These are phyloP conservation scores for Ctenochaetus hawaiiensis DNA, from an alignment of 2,797 vertebrate species.

Conservation along the genomic window DNA sequence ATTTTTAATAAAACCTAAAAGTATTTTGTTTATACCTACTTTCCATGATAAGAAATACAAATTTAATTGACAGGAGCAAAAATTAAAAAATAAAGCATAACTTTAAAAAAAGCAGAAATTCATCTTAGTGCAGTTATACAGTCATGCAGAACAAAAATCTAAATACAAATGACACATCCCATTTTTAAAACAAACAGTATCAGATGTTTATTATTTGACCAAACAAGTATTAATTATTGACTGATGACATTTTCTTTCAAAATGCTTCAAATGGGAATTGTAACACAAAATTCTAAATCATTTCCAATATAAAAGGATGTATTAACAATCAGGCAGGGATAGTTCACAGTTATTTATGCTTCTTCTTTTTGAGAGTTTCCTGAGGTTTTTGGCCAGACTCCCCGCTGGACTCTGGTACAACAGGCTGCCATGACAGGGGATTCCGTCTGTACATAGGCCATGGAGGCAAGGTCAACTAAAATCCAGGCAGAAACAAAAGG, in stretches of 20 bases:
- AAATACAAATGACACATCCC: constrained; percentile 14
- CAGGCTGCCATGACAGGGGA: constrained; percentile 94
- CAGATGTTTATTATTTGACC: constrained; percentile 54
- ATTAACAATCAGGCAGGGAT: constrained; percentile 8
- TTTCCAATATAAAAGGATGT: constrained; percentile 54
- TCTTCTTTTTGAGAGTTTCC: constrained; percentile 87
- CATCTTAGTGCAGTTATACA: neutral
- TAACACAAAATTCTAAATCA: constrained; percentile 17
- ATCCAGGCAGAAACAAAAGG: neutral
- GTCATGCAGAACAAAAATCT: neutral
- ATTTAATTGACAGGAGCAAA: neutral
- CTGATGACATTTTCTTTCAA: constrained; percentile 23
- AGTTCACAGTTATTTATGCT: constrained; percentile 83
- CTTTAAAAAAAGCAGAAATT: neutral
- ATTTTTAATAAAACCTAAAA: constrained; percentile 59
- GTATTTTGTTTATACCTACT: neutral
- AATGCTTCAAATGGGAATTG: constrained; percentile 33
- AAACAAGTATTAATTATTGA: constrained; percentile 25
- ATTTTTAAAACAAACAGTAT: constrained; percentile 38
- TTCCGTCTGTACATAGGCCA: constrained; percentile 96
- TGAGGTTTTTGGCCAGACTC: constrained; percentile 92
- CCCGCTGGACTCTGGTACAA: constrained; percentile 83
- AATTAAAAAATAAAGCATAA: neutral
- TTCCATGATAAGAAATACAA: constrained; percentile 8
- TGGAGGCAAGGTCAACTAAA: constrained; percentile 94